Conservation (phyloP, 2,113 vertebrate genomes). For the Xiphophorus maculatus region DNA sequence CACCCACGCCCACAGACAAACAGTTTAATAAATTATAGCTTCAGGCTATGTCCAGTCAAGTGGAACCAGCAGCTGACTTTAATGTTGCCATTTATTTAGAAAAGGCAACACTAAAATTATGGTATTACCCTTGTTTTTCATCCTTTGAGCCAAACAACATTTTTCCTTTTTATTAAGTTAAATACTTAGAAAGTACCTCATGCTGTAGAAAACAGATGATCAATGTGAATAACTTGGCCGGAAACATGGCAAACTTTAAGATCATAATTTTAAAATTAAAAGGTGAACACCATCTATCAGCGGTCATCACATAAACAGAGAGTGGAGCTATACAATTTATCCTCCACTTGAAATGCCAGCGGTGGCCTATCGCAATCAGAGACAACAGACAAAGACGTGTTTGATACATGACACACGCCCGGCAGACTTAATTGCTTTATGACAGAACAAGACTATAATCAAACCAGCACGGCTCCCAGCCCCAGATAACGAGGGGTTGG, state of each 20-base stretch:
- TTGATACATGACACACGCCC: constrained; percentile 37
- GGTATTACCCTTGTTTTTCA: constrained; percentile 12
- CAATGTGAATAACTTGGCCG: background rate
- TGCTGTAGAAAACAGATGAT: background rate
- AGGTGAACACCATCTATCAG: constrained; percentile 3
- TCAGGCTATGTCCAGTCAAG: constrained; percentile 47
- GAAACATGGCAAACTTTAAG: background rate
- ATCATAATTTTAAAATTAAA: background rate
- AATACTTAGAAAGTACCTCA: constrained; percentile 7
- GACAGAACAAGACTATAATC: constrained; percentile 62
- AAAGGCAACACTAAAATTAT: constrained; percentile 19
- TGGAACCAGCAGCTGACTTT: constrained; percentile 36
- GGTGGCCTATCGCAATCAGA: constrained; percentile 6
- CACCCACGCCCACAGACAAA: constrained; percentile 1
- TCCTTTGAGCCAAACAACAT: background rate
- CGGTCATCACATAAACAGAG: background rate
- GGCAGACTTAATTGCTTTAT: constrained; percentile 60
- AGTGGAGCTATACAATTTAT: background rate
- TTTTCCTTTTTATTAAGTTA: background rate
- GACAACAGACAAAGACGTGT: constrained; percentile 14
- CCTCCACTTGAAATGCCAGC: constrained; percentile 33
- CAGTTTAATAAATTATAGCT: constrained; percentile 46
- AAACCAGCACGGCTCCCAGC: constrained; percentile 30
- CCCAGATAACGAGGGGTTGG: constrained; percentile 37
- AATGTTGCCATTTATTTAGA: constrained; percentile 38